A percentile compares a stretch with the other conserved stretches of the same genome.
Conservation (phyloP, 2,888 invertebrate species). For the Drosophila picticornis region DNA sequence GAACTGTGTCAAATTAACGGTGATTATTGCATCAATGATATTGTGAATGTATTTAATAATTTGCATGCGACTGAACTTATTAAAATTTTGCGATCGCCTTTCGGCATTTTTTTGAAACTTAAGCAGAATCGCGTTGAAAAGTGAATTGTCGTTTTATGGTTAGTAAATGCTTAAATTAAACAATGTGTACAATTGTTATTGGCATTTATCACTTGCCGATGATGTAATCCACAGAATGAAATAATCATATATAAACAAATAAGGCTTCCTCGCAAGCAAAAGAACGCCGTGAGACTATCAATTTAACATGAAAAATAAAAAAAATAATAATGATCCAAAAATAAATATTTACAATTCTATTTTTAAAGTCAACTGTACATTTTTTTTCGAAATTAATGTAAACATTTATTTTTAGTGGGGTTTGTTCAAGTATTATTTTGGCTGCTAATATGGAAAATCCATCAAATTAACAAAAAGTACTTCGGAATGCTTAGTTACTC, state of each 20-base stretch:
- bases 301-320: neutral
- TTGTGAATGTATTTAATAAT: slow-evolving; percentile 30
- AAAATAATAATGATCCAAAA: neutral
- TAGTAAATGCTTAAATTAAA: slow-evolving; percentile 11
- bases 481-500: neutral
- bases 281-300: neutral
- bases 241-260: neutral
- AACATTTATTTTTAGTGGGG: neutral
- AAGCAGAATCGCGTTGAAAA: slow-evolving; percentile 1
- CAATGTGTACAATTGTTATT: slow-evolving; percentile 45
- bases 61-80: slow-evolving; percentile 39
- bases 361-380: too few relatives aligned
- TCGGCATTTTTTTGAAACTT: neutral
- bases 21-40: slow-evolving; percentile 18
- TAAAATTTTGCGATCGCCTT: neutral
- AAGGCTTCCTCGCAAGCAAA: neutral
- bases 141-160: neutral
- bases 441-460: neutral
- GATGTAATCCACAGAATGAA: slow-evolving; percentile 41
- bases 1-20: slow-evolving; percentile 66
- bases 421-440: neutral
- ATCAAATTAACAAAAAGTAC: neutral
- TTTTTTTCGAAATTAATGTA: neutral
- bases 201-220: slow-evolving; percentile 13
- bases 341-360: neutral